A percentile compares a stretch with the other conserved stretches of the same genome.
Conservation (phyloP, 2,888 invertebrate genomes). For the Lasioglossum leucozonium region DNA sequence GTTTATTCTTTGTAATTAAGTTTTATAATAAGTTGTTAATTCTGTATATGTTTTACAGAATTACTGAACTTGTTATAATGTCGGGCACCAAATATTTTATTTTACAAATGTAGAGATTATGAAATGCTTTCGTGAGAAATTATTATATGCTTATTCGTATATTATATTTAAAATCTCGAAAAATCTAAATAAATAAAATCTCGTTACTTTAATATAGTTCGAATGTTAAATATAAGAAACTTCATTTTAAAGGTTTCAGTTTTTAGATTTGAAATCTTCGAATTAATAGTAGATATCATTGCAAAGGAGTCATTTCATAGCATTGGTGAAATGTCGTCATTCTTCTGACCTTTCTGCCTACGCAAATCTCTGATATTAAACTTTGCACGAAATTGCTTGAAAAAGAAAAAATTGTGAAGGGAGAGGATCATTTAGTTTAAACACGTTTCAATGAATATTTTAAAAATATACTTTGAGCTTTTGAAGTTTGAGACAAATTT, state of each 20-base stretch:
- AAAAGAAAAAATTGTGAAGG: neutral
- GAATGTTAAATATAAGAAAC: neutral
- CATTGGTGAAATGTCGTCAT: too few species aligned
- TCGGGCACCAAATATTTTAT: too few species aligned
- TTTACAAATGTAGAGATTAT: neutral
- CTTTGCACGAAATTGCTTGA: neutral
- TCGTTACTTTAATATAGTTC: neutral
- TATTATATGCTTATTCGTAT: neutral
- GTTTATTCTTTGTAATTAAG: too few species aligned
- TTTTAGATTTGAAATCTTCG: neutral
- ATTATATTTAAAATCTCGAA: too few species aligned
- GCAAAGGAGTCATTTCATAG: neutral
- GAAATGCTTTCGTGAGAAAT: neutral
- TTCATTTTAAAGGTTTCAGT: neutral
- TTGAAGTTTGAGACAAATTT: neutral
- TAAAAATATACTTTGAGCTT: neutral
- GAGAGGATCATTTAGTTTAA: too few species aligned
- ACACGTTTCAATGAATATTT: neutral
- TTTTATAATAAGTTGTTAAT: too few species aligned
- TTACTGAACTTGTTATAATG: too few species aligned
- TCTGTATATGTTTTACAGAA: too few species aligned
- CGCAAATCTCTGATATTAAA: too few species aligned
- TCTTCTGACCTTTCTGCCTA: too few species aligned
- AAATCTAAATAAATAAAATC: neutral
- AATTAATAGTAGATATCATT: neutral